phyloP scores from a whole-genome alignment of 2,113 vertebrate genomes.

The Rostratula benghalensis region DNA sequence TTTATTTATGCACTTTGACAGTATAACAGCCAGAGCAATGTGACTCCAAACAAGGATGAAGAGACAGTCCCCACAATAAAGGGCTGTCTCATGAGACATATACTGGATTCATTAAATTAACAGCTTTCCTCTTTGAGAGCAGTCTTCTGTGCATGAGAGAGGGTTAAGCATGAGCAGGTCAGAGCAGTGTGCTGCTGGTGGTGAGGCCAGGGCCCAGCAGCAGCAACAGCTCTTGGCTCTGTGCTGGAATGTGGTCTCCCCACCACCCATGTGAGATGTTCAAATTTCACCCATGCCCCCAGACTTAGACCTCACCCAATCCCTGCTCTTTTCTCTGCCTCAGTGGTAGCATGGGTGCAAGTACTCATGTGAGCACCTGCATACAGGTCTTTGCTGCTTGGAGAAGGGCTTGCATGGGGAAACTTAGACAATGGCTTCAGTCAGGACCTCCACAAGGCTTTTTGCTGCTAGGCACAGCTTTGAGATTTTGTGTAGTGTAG shows the following conservation, averaged over 20 bases:
- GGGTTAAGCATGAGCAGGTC: rapidly evolving
- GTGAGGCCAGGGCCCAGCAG: neutral
- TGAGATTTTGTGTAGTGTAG: neutral
- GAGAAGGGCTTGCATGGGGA: neutral
- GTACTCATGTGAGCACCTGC: neutral
- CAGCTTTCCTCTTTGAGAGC: neutral
- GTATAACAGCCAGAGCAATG: neutral
- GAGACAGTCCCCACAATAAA: neutral
- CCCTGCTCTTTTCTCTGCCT: neutral
- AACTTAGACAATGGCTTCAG: neutral
- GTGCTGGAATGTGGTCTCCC: neutral
- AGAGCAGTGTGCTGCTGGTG: neutral
- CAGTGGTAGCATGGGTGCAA: neutral
- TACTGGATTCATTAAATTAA: neutral
- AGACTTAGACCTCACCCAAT: neutral
- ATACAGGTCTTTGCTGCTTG: neutral
- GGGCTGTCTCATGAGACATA: neutral
- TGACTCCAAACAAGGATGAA: neutral
- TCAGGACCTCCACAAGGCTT: neutral
- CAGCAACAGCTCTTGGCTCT: neutral
- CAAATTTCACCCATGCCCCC: neutral
- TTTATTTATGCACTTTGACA: slow-evolving; percentile 52
- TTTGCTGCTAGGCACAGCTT: slow-evolving; percentile 25
- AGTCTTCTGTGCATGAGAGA: neutral
- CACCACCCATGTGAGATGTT: neutral